phyloP scores from a whole-genome alignment of 2,797 vertebrate species.

The Epinephelus awoara region DNA sequence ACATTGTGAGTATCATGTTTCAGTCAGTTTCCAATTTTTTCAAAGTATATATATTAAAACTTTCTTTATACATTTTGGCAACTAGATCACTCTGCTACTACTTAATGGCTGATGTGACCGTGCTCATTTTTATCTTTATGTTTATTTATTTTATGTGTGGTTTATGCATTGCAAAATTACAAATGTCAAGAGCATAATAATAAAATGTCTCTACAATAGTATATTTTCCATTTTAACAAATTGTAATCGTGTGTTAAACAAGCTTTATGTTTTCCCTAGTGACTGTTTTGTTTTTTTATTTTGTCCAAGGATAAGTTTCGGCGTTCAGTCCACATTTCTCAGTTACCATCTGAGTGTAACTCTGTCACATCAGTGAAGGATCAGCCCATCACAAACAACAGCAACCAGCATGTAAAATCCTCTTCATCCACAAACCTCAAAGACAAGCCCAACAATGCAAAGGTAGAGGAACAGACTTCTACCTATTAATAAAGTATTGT shows the following conservation, averaged over 20 bases:
- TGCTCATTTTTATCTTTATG: neutral
- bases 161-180: neutral
- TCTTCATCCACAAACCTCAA: slow-evolving; percentile 79
- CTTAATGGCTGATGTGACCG: neutral
- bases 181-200: neutral
- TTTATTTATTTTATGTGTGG: too few species aligned
- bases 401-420: slow-evolving; percentile 85
- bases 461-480: slow-evolving; percentile 78
- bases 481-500: too few species aligned
- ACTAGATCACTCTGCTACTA: neutral
- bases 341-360: neutral
- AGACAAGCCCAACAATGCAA: slow-evolving; percentile 86
- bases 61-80: neutral
- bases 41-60: neutral
- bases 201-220: neutral
- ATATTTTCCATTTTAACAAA: neutral
- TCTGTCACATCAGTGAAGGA: slow-evolving; percentile 80
- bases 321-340: slow-evolving; percentile 15
- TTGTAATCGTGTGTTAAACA: neutral
- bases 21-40: neutral
- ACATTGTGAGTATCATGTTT: slow-evolving; percentile 58
- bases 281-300: neutral
- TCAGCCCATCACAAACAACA: slow-evolving; percentile 88
- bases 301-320: slow-evolving; percentile 20
- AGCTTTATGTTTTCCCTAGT: neutral